phyloP scores from a whole-genome alignment of 1,140 invertebrate species.

The Caerostris darwini region DNA sequence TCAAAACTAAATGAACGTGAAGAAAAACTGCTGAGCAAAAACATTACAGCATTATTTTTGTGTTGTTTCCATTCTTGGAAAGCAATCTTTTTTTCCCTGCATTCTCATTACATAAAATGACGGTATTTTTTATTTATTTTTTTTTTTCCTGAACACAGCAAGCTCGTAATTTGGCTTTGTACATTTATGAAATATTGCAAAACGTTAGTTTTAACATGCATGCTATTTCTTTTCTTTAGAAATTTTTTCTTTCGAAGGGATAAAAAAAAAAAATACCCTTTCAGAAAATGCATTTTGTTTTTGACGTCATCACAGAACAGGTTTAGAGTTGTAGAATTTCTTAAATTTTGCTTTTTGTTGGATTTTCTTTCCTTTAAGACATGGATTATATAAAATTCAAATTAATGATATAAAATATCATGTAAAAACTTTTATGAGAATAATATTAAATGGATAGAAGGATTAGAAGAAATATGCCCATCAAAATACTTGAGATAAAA shows the following conservation, averaged over 20 bases:
- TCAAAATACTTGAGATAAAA: neutral
- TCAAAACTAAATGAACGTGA: conserved; percentile 43
- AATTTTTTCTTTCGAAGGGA: neutral
- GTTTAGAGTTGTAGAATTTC: neutral
- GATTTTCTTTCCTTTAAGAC: neutral
- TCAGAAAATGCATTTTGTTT: conserved; percentile 20
- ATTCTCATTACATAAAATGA: conserved; percentile 73
- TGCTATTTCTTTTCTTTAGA: conserved; percentile 14
- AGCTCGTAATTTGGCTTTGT: conserved; percentile 66
- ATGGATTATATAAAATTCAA: conserved; percentile 10
- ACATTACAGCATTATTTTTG: conserved; percentile 59
- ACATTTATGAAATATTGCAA: conserved; percentile 65
- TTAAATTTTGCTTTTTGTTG: neutral
- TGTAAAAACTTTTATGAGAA: neutral
- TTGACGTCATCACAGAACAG: neutral
- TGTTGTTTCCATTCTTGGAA: conserved; percentile 22
- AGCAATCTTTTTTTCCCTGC: conserved; percentile 52
- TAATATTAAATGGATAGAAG: neutral
- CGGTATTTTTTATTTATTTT: conserved; percentile 44
- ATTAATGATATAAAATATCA: neutral
- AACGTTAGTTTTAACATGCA: conserved; percentile 61
- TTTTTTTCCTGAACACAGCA: conserved; percentile 1
- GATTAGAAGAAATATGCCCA: neutral
- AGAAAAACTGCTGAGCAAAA: conserved; percentile 51
- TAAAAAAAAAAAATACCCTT: neutral